These are phyloP conservation scores for Catonia carolina DNA, from an alignment of 2,888 invertebrate species.

Conservation along the genomic window DNA sequence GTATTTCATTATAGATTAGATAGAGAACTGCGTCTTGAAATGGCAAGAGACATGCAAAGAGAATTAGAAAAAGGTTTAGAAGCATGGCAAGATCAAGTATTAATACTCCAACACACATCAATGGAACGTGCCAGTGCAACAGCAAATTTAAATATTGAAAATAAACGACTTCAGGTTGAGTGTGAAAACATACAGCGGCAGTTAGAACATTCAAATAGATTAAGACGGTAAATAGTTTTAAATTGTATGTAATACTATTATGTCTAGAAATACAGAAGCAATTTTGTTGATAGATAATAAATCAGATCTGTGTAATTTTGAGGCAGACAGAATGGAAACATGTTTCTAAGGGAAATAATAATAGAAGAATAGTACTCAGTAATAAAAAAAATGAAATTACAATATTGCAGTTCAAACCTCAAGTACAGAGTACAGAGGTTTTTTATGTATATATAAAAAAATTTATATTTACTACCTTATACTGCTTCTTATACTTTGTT, in stretches of 20 bases:
- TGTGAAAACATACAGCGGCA: conserved; percentile 36
- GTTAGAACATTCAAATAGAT: conserved; percentile 35
- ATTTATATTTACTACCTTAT: too few relatives aligned
- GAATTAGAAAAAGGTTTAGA: conserved; percentile 41
- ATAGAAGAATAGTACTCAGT: too few relatives aligned
- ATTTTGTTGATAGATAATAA: neutral
- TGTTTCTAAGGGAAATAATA: too few relatives aligned
- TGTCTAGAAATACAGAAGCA: neutral
- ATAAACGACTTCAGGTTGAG: conserved; percentile 35
- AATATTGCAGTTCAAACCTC: too few relatives aligned
- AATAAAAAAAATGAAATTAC: too few relatives aligned
- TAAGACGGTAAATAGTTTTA: conserved; percentile 38
- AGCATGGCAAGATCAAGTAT: conserved; percentile 42
- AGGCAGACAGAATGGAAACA: neutral
- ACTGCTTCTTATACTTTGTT: too few relatives aligned
- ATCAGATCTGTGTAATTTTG: neutral
- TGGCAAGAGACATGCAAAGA: conserved; percentile 38
- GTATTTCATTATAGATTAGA: conserved; percentile 32
- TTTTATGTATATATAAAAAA: too few relatives aligned
- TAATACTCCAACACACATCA: conserved; percentile 39
- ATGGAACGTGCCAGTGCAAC: conserved; percentile 39
- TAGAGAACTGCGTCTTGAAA: conserved; percentile 34
- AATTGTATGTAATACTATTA: neutral
- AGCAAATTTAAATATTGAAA: conserved; percentile 38
- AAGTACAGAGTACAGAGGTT: too few relatives aligned